phyloP scores from a whole-genome alignment of 2,797 vertebrate genomes.

The Eurystomus glaucurus region DNA sequence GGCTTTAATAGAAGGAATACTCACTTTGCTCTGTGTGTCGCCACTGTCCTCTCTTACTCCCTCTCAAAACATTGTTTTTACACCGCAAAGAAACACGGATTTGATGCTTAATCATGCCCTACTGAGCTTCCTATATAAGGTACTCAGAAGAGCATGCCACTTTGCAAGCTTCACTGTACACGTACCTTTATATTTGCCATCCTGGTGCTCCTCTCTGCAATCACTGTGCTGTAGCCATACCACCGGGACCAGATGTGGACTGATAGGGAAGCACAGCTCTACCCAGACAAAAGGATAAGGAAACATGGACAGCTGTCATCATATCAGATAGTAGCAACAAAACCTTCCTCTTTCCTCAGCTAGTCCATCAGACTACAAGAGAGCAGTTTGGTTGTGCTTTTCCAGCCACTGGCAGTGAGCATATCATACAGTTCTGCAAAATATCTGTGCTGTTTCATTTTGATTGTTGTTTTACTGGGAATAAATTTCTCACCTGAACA shows the following conservation, averaged over 20 bases:
- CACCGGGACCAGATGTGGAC: not conserved
- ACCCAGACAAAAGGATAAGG: not conserved
- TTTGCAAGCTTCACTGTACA: not conserved
- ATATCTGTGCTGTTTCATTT: not conserved
- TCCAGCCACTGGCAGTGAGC: not conserved
- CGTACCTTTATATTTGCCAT: conserved; percentile 26
- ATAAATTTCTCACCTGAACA: not conserved
- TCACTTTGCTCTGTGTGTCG: not conserved
- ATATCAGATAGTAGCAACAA: not conserved
- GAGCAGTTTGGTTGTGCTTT: not conserved
- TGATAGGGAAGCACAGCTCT: not conserved
- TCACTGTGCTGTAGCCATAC: not conserved
- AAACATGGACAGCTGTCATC: not conserved
- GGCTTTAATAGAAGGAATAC: not conserved
- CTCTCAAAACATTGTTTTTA: not conserved
- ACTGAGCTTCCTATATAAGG: not conserved
- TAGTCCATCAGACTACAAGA: not conserved
- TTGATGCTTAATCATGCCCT: conserved; percentile 49
- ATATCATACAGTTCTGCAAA: not conserved
- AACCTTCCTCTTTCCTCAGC: not conserved
- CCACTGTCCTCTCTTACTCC: not conserved
- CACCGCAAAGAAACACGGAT: not conserved
- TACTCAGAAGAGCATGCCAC: conserved; percentile 12
- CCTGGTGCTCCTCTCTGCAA: not conserved
- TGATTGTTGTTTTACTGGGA: not conserved